Evolutionary conservation across 2,888 invertebrate species (phyloP), one percentile per base, ranked within the genome.

Genomic region (Byasa hedistus): DNA sequence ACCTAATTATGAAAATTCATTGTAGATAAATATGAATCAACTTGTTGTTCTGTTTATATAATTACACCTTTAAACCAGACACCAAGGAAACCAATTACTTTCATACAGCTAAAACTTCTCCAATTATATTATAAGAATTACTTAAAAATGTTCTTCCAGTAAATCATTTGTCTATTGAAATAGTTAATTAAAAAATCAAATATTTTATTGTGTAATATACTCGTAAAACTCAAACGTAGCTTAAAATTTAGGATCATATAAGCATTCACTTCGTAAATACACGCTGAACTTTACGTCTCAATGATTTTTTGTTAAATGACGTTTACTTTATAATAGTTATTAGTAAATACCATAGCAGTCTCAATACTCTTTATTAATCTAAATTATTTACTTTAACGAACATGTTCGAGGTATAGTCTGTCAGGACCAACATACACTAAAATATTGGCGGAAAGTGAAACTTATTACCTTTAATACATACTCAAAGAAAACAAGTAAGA

Each of bases 111-210:
- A 1, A 32, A 32, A 32, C 10, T 10, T 10, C 10, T 8, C 32
- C 10, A 32, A 32, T 32, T 7, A 32, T 44, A 2, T 44, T 19
- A 15, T 15, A 15, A 15, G 2, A 17, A 15, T 44, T 17, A 44
- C 19, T 15, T 4, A 4, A 44, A 4, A 44, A 44, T 17, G 19
- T 15, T 44, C 17, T 15, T 44, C 17, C 15, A 15, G 44, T 44
- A 17, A 19, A 15, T 60, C 58, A 61, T 63, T 58, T 62, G 58
- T 56, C 64, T 57, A 51, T 55, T 57, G 24, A 22, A 51, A 61
- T n/a, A 61, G 22, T 58, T 39, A 23, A 68, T 68, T 66, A 64
- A 66, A 61, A 69, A 69, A 64, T 68, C 64, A 69, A 66, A 69
- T 69, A 48, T 51, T 10, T 12, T 17, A 65, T 55, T 61, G 57